phyloP scores from a whole-genome alignment of 2,888 invertebrate genomes.

The Amphipoea lucens region DNA sequence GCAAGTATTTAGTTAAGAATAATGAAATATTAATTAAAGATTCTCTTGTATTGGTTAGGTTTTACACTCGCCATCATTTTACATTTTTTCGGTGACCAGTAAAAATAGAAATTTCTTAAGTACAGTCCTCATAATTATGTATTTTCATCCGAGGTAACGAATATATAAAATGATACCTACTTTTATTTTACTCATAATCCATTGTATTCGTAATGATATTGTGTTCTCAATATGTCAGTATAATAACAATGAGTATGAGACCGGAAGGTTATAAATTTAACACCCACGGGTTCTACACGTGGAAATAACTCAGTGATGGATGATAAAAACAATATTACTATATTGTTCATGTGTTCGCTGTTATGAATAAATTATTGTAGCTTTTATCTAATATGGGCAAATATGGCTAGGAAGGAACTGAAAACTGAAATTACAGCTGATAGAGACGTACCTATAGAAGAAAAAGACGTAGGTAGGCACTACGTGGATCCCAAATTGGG shows the following conservation, averaged over 20 bases:
- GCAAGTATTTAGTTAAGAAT: background rate
- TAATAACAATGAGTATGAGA: constrained; percentile 16
- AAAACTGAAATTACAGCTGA: background rate
- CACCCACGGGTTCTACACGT: constrained; percentile 20
- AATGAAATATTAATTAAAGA: background rate
- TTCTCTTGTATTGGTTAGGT: background rate
- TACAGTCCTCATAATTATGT: background rate
- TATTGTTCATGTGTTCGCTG: background rate
- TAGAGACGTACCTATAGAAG: background rate
- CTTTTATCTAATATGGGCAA: background rate
- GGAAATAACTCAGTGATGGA: constrained; percentile 33
- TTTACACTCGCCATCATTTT: background rate
- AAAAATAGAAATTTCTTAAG: background rate
- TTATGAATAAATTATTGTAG: background rate
- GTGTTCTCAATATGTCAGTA: constrained; percentile 23
- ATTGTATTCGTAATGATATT: constrained; percentile 7
- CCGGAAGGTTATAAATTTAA: constrained; percentile 13
- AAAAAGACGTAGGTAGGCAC: background rate
- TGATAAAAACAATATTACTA: constrained; percentile 15
- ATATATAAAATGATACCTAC: background rate
- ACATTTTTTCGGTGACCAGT: background rate
- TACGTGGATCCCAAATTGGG: background rate
- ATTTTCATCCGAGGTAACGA: background rate
- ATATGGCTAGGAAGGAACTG: background rate
- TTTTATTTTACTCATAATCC: background rate